phyloP scores from a whole-genome alignment of 1,140 invertebrate genomes.

The Arion vulgaris region DNA sequence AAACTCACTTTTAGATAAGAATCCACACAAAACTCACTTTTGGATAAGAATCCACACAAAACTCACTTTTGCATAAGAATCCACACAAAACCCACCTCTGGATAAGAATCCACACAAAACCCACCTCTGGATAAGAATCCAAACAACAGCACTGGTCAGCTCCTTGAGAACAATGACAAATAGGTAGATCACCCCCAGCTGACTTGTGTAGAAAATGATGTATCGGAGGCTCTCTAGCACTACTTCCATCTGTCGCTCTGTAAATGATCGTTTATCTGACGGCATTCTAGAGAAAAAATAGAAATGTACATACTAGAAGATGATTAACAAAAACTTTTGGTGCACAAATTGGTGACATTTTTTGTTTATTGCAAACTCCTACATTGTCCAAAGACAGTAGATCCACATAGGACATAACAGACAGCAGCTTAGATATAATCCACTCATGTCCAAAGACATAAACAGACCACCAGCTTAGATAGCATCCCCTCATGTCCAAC shows the following conservation, averaged over 20 bases:
- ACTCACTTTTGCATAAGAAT: no score
- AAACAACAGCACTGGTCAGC: conserved; percentile 53
- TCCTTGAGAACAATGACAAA: conserved; percentile 59
- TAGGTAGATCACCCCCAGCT: conserved; percentile 56
- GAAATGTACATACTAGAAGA: not conserved
- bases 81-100: no score
- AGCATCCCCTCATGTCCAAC: no score
- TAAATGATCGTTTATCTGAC: not conserved
- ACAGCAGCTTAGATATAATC: no score
- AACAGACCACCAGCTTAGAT: no score
- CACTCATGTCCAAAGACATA: no score
- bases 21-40: no score
- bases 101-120: no score
- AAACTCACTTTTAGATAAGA: no score
- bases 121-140: conserved; percentile 62
- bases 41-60: no score
- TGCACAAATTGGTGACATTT: not conserved
- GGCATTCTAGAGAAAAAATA: not conserved
- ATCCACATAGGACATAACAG: no score
- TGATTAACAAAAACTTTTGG: no score
- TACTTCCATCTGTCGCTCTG: conserved; percentile 50
- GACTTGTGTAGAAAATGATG: conserved; percentile 56
- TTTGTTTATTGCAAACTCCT: not conserved
- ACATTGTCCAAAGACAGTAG: not conserved
- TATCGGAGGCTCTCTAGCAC: conserved; percentile 51